These are phyloP conservation scores for Odontocolon sp. DNA, from an alignment of 2,888 invertebrate species.

Conservation along the genomic window DNA sequence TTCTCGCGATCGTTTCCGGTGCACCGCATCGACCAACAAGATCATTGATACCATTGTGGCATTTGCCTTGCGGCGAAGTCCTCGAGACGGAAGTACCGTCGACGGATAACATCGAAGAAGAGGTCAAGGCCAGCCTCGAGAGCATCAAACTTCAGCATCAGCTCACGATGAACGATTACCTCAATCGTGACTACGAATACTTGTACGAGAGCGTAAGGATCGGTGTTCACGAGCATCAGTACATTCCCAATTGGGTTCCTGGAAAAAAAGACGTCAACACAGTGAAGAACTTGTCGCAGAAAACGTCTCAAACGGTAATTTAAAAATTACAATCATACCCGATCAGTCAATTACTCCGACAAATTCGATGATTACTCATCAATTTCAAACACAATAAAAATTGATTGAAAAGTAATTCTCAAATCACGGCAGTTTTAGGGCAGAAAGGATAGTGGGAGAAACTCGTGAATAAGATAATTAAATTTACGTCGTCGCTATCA, in stretches of 20 bases:
- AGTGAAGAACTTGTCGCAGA: constrained; percentile 66
- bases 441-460: neutral
- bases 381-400: no score
- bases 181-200: constrained; percentile 76
- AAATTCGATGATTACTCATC: no score
- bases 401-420: neutral
- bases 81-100: constrained; percentile 59
- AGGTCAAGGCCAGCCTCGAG: constrained; percentile 64
- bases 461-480: constrained; percentile 15
- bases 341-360: no score
- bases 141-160: constrained; percentile 74
- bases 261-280: constrained; percentile 73
- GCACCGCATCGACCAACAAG: constrained; percentile 58
- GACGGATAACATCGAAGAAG: constrained; percentile 64
- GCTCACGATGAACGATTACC: constrained; percentile 74
- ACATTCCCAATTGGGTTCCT: constrained; percentile 79
- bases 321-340: neutral
- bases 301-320: constrained; percentile 68
- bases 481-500: neutral
- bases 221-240: constrained; percentile 76
- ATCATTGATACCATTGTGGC: constrained; percentile 71
- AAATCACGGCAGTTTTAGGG: no score
- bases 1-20: constrained; percentile 43
- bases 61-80: constrained; percentile 75
- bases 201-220: constrained; percentile 76